Evolutionary conservation across 2,113 vertebrate species (phyloP), one percentile per base, ranked within the genome.

Genomic region (Aleadryas rufinucha): DNA sequence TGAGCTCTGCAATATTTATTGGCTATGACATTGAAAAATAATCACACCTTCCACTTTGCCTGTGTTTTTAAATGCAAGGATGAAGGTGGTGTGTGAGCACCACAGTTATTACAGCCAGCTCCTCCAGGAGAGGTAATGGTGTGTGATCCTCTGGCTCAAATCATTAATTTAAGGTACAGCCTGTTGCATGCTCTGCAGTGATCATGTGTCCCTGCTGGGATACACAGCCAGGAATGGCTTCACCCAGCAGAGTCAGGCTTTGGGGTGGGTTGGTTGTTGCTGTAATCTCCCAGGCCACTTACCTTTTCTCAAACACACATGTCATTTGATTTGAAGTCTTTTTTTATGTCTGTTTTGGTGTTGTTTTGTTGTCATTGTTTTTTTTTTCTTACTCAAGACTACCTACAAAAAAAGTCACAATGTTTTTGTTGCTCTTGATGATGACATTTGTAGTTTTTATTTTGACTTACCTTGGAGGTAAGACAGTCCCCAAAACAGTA

Each of bases 1-100:
- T 92, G 85, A 89, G 60, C 42, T 89, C 63, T 83, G 41, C 63
- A 72, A 41, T 89, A 79, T 83, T 78, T 59, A 78, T 81, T 57
- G 50, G 47, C 35, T 84, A 10, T 66, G 71, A 88, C 50, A 77
- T 1, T 88, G 88, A 82, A 77, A 57, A 80, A 89, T 76, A 80
- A 75, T 41, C 31, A 33, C 9, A 9, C 37, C 13, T 93, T 89
- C 42, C 15, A 9, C 57, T 53, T 60, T 45, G 13, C 20, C 16
- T 2, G 3, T 54, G 33, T 35, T 63, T 88, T 91, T 59, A 52
- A 87, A 44, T 71, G 12, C 16, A 53, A 69, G 49, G 61, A 24
- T 79, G 81, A 30, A 59, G 50, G 53, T 59, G 47, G 28, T 85
- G 16, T 3, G 1, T 50, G 72, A 94, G 74, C 21, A 63, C 17